Conservation (phyloP, 2,113 vertebrate species). For the Lycaon pictus region DNA sequence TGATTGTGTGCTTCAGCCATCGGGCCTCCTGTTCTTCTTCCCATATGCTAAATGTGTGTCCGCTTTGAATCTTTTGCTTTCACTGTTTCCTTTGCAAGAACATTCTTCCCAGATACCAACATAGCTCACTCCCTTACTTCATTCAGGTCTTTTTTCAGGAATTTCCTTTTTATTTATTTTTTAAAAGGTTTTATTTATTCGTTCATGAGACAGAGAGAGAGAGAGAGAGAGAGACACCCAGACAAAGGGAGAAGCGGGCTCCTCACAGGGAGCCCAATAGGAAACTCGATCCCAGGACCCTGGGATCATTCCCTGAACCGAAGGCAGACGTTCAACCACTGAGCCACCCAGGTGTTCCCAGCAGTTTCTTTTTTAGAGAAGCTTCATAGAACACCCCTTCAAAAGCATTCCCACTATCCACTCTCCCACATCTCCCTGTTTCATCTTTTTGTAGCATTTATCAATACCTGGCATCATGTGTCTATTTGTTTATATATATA, state of each 20-base stretch:
- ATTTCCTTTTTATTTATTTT: neutral
- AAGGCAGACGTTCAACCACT: neutral
- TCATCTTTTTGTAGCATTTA: neutral
- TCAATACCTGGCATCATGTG: neutral
- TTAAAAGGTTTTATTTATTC: neutral
- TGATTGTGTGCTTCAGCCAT: neutral
- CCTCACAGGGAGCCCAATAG: neutral
- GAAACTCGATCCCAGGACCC: neutral
- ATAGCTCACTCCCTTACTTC: neutral
- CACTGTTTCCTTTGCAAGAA: neutral
- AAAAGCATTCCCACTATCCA: neutral
- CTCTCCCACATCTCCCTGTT: neutral
- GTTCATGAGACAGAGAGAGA: neutral
- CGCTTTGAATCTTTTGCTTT: neutral
- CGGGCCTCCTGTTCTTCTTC: neutral
- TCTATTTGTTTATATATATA: neutral
- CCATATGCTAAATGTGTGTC: neutral
- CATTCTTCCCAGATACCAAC: neutral
- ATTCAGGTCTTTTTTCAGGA: neutral
- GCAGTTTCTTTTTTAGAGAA: neutral
- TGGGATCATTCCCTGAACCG: neutral
- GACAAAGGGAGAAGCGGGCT: neutral
- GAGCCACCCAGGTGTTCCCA: neutral
- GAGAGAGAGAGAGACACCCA: neutral
- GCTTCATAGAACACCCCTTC: neutral